These are phyloP conservation scores for Cylas formicarius DNA, from an alignment of 1,140 invertebrate genomes.

Conservation along the genomic window DNA sequence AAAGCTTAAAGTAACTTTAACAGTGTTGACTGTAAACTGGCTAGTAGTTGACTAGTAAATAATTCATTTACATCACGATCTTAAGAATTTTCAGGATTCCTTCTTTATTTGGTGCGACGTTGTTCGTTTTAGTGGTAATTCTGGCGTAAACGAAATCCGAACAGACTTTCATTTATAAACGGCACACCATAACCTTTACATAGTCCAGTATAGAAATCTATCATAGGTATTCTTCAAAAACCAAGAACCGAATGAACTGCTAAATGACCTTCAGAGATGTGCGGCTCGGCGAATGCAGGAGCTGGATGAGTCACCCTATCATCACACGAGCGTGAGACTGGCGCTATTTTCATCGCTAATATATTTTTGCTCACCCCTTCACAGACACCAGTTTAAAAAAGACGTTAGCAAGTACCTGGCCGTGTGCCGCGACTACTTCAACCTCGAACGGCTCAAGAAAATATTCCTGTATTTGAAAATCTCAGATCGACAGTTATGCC, in stretches of 20 bases:
- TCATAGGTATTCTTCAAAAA: conserved; percentile 36
- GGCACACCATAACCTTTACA: no score
- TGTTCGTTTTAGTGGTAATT: no score
- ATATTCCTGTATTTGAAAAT: conserved; percentile 44
- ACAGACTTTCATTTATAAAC: no score
- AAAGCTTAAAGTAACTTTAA: no score
- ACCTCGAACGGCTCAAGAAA: conserved; percentile 33
- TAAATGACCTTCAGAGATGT: conserved; percentile 32
- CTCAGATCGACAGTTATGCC: conserved; percentile 39
- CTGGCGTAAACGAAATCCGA: no score
- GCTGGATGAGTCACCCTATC: conserved; percentile 24
- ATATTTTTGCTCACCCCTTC: conserved; percentile 34
- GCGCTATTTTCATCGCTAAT: conserved; percentile 29
- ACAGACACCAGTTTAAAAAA: conserved; percentile 34
- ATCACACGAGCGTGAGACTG: conserved; percentile 18
- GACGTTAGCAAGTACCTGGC: conserved; percentile 35
- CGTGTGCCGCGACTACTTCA: conserved; percentile 21
- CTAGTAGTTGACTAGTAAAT: no score
- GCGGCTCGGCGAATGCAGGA: conserved; percentile 28
- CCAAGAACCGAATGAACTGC: conserved; percentile 34
- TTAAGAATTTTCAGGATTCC: background rate
- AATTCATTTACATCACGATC: conserved; percentile 3
- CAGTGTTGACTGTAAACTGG: no score
- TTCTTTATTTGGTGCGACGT: background rate
- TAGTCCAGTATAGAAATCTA: no score